phyloP scores from a whole-genome alignment of 2,797 vertebrate species.

The Synaphobranchus kaupii region DNA sequence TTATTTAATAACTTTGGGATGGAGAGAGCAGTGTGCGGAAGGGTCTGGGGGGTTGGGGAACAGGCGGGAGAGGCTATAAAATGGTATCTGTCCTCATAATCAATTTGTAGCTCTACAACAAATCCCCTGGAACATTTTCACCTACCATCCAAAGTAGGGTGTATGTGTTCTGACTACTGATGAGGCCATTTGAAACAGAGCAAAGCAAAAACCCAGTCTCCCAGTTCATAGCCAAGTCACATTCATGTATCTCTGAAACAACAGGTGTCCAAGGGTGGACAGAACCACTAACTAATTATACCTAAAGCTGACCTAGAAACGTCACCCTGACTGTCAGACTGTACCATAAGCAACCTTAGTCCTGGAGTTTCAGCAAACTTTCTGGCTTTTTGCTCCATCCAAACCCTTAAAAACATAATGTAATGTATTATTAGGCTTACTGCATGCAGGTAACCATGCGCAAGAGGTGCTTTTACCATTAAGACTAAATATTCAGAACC shows the following conservation, averaged over 20 bases:
- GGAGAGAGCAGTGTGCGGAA: not conserved
- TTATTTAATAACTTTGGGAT: conserved; percentile 4
- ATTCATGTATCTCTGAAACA: not conserved
- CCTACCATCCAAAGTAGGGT: not conserved
- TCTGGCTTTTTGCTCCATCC: not conserved
- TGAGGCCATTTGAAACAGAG: not conserved
- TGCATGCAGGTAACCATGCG: not conserved
- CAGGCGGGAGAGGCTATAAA: not conserved
- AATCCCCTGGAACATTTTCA: not conserved
- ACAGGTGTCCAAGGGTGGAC: not conserved
- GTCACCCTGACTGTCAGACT: not conserved
- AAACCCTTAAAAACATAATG: not conserved
- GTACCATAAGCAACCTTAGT: not conserved
- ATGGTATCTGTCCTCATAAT: not conserved
- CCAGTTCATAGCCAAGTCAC: not conserved
- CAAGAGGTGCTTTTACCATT: no score
- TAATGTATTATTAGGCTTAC: not conserved
- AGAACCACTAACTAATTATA: not conserved
- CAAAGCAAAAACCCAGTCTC: not conserved
- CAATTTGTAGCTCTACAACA: not conserved
- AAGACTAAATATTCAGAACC: not conserved
- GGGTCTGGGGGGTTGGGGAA: not conserved
- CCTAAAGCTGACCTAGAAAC: not conserved
- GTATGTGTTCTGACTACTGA: not conserved
- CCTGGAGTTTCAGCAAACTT: not conserved